Evolutionary conservation across 2,797 vertebrate genomes (phyloP), one percentile per base, ranked within the genome.

Genomic region (Garrulus glandarius): DNA sequence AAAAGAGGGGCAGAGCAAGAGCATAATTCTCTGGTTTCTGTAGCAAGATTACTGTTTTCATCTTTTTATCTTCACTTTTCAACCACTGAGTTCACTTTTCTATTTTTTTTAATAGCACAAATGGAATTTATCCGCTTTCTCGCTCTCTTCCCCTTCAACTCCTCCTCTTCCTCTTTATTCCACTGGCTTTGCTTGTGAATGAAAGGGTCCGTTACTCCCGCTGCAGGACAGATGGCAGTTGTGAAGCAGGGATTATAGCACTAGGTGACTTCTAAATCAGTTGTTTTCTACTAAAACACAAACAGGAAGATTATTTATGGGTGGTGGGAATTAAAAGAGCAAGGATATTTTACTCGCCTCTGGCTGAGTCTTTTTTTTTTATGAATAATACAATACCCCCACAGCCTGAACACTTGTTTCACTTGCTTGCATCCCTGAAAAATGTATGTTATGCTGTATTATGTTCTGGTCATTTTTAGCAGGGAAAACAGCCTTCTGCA

Each of bases 1-100:
- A 95, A 74, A 68, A 71, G 55, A 41, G n/a, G 21, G 86, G 92
- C 81, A 89, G 96, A 96, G 93, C 95, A 97, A 97, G 97, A 98
- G 96, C 97, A 96, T 98, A 98, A 98, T 98, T 98, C 97, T 98
- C 97, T 97, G 97, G 98, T 98, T 98, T 98, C 98, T 98, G 96
- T 98, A 97, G 98, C 98, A 98, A 98, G 98, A 98, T 98, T 98
- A 98, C 98, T 98, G 98, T 98, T 98, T 98, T 98, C 98, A 98
- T 98, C 98, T 98, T 97, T 98, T 98, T 98, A 98, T 98, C 97
- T 96, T 97, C 97, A 98, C 97, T 98, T 97, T 97, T 98, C 98
- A 98, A 98, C 98, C 94, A 97, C 97, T 97, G 96, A 97, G 97
- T 98, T 98, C 97, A 98, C 97, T 97, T 94, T 96, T 97, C 96